Evolutionary conservation across 2,113 vertebrate species (phyloP).

Genomic region (Pollachius pollachius): DNA sequence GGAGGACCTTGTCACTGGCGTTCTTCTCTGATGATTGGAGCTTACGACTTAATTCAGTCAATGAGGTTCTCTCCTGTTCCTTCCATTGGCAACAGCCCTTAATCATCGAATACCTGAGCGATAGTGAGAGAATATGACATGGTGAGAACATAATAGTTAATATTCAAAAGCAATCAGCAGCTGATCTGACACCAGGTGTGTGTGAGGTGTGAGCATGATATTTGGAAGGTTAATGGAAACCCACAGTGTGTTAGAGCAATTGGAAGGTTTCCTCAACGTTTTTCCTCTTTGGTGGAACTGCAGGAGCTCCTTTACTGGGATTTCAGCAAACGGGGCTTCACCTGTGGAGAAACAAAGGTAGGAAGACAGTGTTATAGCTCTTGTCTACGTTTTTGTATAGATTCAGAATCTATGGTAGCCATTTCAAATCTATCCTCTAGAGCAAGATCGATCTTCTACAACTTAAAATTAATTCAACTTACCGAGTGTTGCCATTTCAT

Average conservation of each 20-base stretch:
- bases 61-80: constrained; percentile 70
- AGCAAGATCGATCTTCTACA: too few relatives aligned
- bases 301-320: constrained; percentile 80
- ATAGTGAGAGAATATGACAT: not conserved
- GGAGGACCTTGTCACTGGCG: constrained; percentile 81
- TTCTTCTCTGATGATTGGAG: constrained; percentile 72
- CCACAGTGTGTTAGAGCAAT: constrained; percentile 83
- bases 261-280: constrained; percentile 81
- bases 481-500: constrained; percentile 89
- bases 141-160: not conserved
- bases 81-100: constrained; percentile 88
- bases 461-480: constrained; percentile 45
- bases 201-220: not conserved
- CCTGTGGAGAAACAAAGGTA: constrained; percentile 64
- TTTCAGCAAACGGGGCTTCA: constrained; percentile 87
- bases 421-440: not conserved
- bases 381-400: too few relatives aligned
- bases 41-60: constrained; percentile 69
- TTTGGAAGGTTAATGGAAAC: constrained; percentile 15
- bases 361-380: not conserved
- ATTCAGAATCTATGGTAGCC: too few relatives aligned
- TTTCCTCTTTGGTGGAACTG: constrained; percentile 84
- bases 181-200: not conserved
- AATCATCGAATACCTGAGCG: constrained; percentile 81
- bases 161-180: not conserved